Evolutionary conservation across 1,140 invertebrate genomes (phyloP).

Genomic region (Hypsibius dujardini): DNA sequence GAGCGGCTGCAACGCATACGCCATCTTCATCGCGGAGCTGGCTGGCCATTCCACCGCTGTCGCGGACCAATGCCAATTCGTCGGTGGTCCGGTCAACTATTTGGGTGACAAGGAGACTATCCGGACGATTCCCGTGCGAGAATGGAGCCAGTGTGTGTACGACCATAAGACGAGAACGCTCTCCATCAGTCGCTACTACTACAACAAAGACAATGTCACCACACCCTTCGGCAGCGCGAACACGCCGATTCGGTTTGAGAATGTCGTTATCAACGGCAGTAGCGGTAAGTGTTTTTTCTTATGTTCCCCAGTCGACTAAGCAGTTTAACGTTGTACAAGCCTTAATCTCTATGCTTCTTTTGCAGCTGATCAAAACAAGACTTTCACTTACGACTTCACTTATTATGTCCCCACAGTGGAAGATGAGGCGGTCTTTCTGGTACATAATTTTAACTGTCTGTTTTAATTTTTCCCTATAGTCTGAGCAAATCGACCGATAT

Average conservation of each 20-base stretch:
- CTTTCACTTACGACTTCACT: neutral
- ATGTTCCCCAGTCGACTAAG: too few relatives aligned
- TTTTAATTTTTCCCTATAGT: neutral
- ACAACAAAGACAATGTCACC: neutral
- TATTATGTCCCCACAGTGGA: neutral
- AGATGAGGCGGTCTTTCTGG: conserved; percentile 10
- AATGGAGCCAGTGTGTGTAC: conserved; percentile 2
- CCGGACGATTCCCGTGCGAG: neutral
- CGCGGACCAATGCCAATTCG: neutral
- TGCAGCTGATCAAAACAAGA: neutral
- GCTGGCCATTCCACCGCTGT: neutral
- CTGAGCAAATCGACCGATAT: too few relatives aligned
- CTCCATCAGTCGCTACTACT: neutral
- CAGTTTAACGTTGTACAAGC: neutral
- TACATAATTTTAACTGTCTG: neutral
- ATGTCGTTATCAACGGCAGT: neutral
- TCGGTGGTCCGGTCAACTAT: neutral
- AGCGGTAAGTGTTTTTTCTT: too few relatives aligned
- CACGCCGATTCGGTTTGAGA: conserved; percentile 7
- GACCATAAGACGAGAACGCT: neutral
- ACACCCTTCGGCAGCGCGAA: neutral
- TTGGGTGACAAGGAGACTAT: neutral
- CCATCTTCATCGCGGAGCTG: conserved; percentile 7
- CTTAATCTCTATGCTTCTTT: neutral
- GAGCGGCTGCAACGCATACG: conserved; percentile 2